Evolutionary conservation across 2,113 vertebrate species (phyloP).

Genomic region (Grallaria varia): DNA sequence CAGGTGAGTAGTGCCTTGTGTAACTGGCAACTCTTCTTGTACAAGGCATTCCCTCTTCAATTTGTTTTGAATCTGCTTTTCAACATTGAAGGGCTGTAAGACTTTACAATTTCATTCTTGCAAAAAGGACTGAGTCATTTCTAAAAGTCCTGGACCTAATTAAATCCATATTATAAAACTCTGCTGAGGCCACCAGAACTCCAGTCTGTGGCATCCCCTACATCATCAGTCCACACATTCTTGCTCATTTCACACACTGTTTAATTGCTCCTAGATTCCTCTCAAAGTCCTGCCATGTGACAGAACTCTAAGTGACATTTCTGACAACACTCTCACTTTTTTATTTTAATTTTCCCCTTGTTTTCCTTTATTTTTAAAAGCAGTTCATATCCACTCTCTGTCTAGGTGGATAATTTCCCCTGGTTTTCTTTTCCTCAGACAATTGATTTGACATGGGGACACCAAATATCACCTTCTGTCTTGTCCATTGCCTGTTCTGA

Average conservation of each 20-base stretch:
- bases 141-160: not conserved
- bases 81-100: not conserved
- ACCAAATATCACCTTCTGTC: not conserved
- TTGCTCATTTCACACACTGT: not conserved
- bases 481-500: not conserved
- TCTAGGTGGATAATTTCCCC: not conserved
- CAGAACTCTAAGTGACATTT: not conserved
- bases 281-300: not conserved
- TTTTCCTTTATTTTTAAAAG: not conserved
- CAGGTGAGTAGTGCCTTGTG: not conserved
- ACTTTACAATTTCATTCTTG: not conserved
- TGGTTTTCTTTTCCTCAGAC: not conserved
- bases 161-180: not conserved
- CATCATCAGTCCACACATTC: accelerated
- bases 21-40: not conserved
- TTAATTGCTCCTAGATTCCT: not conserved
- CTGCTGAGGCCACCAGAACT: not conserved
- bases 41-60: not conserved
- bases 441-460: not conserved
- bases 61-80: not conserved
- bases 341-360: not conserved
- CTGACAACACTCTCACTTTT: not conserved
- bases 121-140: not conserved
- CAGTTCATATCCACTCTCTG: not conserved
- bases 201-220: too few relatives aligned